phyloP scores from a whole-genome alignment of 2,888 invertebrate species.

The Ochropleura leucogaster region DNA sequence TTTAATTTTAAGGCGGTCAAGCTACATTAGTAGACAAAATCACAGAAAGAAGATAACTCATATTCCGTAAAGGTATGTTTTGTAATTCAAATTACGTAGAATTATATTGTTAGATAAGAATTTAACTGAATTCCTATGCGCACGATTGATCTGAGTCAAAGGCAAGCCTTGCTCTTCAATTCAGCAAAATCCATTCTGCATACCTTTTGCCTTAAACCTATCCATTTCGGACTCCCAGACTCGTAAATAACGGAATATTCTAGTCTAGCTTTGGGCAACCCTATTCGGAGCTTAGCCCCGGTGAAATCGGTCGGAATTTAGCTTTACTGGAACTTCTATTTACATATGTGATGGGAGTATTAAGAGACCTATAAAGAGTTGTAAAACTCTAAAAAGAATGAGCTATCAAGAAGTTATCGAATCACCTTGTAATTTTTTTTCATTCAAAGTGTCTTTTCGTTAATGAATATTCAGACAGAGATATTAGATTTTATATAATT shows the following conservation, averaged over 20 bases:
- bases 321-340: slow-evolving; percentile 51
- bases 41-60: too few relatives aligned
- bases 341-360: slow-evolving; percentile 40
- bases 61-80: too few relatives aligned
- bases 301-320: slow-evolving; percentile 51
- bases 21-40: too few relatives aligned
- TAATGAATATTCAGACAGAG: background rate
- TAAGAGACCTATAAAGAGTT: slow-evolving; percentile 2
- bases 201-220: slow-evolving; percentile 23
- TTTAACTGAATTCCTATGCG: slow-evolving; percentile 16
- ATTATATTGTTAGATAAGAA: slow-evolving; percentile 5
- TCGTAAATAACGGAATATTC: slow-evolving; percentile 19
- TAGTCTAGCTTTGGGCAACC: slow-evolving; percentile 28
- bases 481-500: too few relatives aligned
- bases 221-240: slow-evolving; percentile 5
- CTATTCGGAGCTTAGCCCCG: slow-evolving; percentile 50
- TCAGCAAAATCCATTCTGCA: slow-evolving; percentile 37
- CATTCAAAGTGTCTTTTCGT: background rate
- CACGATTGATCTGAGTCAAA: slow-evolving; percentile 47
- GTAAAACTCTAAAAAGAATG: background rate
- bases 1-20: too few relatives aligned
- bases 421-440: background rate
- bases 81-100: slow-evolving; percentile 10
- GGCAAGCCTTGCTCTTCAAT: slow-evolving; percentile 6
- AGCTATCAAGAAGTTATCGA: background rate